phyloP scores from a whole-genome alignment of 2,888 invertebrate species.

The Ophion costatus region DNA sequence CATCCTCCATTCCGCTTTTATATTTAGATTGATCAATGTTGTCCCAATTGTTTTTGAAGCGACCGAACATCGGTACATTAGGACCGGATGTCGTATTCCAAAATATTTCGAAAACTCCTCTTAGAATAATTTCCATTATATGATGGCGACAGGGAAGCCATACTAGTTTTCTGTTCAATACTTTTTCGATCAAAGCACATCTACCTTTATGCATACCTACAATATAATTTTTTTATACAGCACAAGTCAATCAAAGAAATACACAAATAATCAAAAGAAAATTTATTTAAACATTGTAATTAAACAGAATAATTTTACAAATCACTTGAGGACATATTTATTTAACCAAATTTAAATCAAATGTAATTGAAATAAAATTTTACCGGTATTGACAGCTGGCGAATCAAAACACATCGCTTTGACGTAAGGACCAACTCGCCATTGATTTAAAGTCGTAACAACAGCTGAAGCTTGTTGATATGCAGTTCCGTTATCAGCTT shows the following conservation, averaged over 20 bases:
- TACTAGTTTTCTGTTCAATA: constrained; percentile 46
- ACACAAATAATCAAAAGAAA: background rate
- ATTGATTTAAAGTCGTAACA: constrained; percentile 40
- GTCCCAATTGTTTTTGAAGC: constrained; percentile 49
- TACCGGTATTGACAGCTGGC: constrained; percentile 70
- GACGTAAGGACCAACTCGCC: constrained; percentile 54
- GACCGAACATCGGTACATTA: constrained; percentile 46
- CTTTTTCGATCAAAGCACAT: constrained; percentile 49
- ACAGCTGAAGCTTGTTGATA: too few relatives aligned
- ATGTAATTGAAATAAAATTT: background rate
- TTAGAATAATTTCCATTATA: constrained; percentile 45
- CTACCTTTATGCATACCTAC: constrained; percentile 26
- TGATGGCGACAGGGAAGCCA: constrained; percentile 62
- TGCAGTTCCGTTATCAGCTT: too few relatives aligned
- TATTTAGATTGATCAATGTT: constrained; percentile 50
- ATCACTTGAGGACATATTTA: constrained; percentile 4
- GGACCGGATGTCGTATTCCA: constrained; percentile 56
- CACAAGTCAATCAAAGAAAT: background rate
- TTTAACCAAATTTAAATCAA: constrained; percentile 10
- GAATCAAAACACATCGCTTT: constrained; percentile 72
- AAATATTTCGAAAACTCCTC: constrained; percentile 51
- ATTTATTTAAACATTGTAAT: constrained; percentile 8
- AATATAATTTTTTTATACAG: background rate
- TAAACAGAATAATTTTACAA: constrained; percentile 3
- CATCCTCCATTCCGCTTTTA: constrained; percentile 53